Percentiles rank a stretch among this genome's conserved stretches.
Conservation (phyloP, 2,113 vertebrate genomes). For the Zingel zingel region DNA sequence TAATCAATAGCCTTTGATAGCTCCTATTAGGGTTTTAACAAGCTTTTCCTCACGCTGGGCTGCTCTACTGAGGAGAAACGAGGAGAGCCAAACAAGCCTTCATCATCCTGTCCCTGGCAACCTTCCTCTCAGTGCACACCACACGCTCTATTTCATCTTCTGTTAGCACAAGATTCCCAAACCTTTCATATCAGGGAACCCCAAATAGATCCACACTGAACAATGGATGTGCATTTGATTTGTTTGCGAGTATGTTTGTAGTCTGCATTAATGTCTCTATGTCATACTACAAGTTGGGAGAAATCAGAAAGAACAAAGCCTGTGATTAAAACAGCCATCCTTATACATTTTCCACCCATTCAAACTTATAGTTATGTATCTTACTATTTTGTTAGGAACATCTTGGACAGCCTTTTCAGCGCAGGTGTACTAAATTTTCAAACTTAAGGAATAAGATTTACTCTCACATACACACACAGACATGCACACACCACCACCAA, state of each 20-base stretch:
- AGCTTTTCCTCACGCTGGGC: constrained; percentile 85
- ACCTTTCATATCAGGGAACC: constrained; percentile 3
- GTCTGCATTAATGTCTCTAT: neutral
- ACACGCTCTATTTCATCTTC: constrained; percentile 40
- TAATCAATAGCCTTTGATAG: constrained; percentile 91
- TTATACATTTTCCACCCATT: neutral
- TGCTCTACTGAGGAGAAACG: constrained; percentile 74
- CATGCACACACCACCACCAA: neutral
- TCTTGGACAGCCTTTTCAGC: neutral
- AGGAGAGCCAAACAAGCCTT: constrained; percentile 62
- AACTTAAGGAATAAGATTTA: neutral
- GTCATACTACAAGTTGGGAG: neutral
- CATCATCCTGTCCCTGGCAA: constrained; percentile 63
- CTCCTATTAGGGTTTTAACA: constrained; percentile 85
- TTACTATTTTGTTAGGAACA: neutral
- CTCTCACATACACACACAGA: constrained; percentile 7
- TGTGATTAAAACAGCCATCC: neutral
- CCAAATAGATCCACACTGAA: neutral
- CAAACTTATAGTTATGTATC: neutral
- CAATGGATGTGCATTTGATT: neutral
- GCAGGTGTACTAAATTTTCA: neutral
- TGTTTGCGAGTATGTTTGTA: neutral
- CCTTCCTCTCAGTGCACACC: constrained; percentile 48
- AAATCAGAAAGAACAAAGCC: neutral
- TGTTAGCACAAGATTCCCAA: constrained; percentile 3